A percentile compares a stretch with the other conserved stretches of the same genome.
phyloP scores from a whole-genome alignment of 2,113 vertebrate species.

The Uria lomvia region DNA sequence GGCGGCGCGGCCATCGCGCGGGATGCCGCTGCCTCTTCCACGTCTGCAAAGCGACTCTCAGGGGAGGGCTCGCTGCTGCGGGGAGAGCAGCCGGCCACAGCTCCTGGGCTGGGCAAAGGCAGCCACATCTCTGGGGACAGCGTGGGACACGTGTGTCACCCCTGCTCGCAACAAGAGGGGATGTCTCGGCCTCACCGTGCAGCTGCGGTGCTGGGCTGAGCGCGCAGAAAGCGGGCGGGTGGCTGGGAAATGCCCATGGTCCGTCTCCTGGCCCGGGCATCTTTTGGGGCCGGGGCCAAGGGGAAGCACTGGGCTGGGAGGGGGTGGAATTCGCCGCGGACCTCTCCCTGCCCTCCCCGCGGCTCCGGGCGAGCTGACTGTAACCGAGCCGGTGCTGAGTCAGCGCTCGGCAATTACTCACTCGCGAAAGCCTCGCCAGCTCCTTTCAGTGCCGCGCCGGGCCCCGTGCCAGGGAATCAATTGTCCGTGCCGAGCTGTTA shows the following conservation, averaged over 20 bases:
- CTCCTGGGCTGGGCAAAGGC: not conserved
- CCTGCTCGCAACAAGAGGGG: not conserved
- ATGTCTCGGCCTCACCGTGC: fast-evolving
- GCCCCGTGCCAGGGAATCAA: not conserved
- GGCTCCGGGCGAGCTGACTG: not conserved
- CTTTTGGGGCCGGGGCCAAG: not conserved
- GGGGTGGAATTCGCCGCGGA: fast-evolving
- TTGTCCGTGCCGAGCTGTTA: not conserved
- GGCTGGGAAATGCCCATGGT: not conserved
- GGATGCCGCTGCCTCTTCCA: not conserved
- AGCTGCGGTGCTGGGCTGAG: not conserved
- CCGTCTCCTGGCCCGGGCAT: fast-evolving
- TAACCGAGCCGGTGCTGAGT: not conserved
- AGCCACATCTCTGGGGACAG: not conserved
- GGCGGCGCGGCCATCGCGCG: fast-evolving
- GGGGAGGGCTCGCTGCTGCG: not conserved
- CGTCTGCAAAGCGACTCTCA: not conserved
- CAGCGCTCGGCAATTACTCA: not conserved
- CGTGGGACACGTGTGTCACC: fast-evolving
- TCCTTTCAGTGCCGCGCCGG: not conserved
- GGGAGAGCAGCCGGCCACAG: not conserved
- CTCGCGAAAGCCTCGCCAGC: not conserved
- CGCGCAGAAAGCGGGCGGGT: fast-evolving
- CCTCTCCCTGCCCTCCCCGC: not conserved
- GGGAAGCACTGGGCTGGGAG: not conserved